phyloP scores from a whole-genome alignment of 2,797 vertebrate genomes.

The Serranus cabrilla region DNA sequence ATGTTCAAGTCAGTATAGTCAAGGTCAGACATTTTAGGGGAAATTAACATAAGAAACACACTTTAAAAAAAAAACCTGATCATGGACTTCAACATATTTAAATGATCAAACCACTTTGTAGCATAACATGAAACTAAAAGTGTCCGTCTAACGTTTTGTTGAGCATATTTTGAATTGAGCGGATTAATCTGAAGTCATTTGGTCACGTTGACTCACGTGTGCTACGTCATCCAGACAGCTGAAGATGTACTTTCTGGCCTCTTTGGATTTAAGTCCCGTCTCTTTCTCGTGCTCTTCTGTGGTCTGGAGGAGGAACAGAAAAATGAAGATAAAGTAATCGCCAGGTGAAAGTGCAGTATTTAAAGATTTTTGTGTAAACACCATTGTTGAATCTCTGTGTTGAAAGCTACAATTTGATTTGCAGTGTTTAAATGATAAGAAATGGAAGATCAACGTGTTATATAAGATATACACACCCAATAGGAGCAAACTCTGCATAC shows the following conservation, averaged over 20 bases:
- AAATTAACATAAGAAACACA: too few relatives aligned
- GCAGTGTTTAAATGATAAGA: conserved; percentile 16
- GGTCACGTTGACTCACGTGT: conserved; percentile 89
- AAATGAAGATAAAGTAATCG: neutral
- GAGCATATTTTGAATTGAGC: neutral
- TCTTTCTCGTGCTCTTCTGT: conserved; percentile 97
- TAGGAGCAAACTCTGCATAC: neutral
- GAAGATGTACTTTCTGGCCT: conserved; percentile 99
- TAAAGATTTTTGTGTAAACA: conserved; percentile 2
- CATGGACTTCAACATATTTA: neutral
- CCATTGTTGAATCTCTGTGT: neutral
- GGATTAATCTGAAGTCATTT: neutral
- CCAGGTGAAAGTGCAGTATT: neutral
- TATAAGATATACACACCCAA: conserved; percentile 10
- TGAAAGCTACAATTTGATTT: neutral
- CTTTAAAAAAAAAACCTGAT: neutral
- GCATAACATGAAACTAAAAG: neutral
- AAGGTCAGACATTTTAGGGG: too few relatives aligned
- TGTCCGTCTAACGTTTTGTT: neutral
- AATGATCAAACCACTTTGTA: neutral
- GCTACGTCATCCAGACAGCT: conserved; percentile 96
- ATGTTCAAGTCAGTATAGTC: too few relatives aligned
- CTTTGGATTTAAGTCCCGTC: conserved; percentile 99
- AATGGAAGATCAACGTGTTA: conserved; percentile 11
- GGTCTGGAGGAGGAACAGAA: conserved; percentile 82